Base-by-base conservation (phyloP, 2,888 invertebrate species). In the Melolontha melolontha region DNA sequence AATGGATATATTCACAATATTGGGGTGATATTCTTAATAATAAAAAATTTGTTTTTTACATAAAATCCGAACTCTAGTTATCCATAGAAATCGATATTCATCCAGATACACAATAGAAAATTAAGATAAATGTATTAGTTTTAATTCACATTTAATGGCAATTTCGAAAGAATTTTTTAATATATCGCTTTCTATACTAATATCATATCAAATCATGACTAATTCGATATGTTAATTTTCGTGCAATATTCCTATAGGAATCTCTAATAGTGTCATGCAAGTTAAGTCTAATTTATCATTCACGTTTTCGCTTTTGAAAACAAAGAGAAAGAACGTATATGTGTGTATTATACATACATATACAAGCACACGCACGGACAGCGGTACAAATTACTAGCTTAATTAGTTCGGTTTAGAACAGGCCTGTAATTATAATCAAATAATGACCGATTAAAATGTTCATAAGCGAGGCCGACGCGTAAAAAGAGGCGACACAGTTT, bases 181-280 rank as follows among this genome's bases (percentile, higher is more conserved):
- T n/a, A n/a, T n/a, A n/a, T n/a, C n/a, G n/a, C n/a, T n/a, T n/a
- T n/a, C n/a, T n/a, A n/a, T n/a, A n/a, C n/a, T n/a, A n/a, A 50
- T 50, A 50, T 1, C 27, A 12, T 22, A 29, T 27, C 50, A 51
- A 51, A 27, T 27, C 50, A 11, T 27, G 10, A 27, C 50, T 51
- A 51, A 51, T 51, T 51, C n/a, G 27, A 27, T 51, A 51, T 29
- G 22, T 51, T 27, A 51, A 51, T 51, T n/a, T 51, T 4, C 34
- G 34, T 34, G 34, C 34, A 51, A 51, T 51, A 51, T 51, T 51
- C 50, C 50, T 51, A 22, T 11, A 11, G 27, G 50, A 51, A 27
- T 17, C n/a, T 50, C 49, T 17, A 17, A 50, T 8, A 22, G 49
- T 17, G 49, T 17, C 49, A 22, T 50, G 27, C 50, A 27, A 51